Evolutionary conservation across 2,888 invertebrate species (phyloP).

Genomic region (Trichogramma dendrolimi): DNA sequence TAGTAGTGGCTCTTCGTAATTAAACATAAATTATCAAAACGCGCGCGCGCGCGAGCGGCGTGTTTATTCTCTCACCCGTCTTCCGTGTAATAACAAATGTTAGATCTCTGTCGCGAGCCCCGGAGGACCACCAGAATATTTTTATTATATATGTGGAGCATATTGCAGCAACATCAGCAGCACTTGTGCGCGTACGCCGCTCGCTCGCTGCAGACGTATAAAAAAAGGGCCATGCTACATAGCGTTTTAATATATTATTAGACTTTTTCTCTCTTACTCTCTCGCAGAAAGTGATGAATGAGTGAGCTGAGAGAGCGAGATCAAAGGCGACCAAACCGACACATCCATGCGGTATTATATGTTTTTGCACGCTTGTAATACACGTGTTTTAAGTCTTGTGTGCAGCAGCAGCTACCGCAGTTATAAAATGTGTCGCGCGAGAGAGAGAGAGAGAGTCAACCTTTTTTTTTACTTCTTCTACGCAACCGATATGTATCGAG

Average conservation of each 20-base stretch:
- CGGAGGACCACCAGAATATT: too few species aligned
- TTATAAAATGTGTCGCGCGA: constrained; percentile 7
- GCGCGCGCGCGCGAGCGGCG: too few species aligned
- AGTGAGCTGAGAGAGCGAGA: constrained; percentile 33
- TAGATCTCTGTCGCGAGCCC: too few species aligned
- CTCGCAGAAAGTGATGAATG: constrained; percentile 49
- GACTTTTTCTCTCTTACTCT: constrained; percentile 39
- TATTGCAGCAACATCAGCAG: not conserved
- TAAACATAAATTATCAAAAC: too few species aligned
- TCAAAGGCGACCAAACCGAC: constrained; percentile 45
- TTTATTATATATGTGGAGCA: too few species aligned
- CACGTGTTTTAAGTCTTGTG: constrained; percentile 42
- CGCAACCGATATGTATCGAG: constrained; percentile 4
- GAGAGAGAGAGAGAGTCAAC: constrained; percentile 7
- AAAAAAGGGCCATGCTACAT: constrained; percentile 6
- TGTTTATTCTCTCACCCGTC: too few species aligned
- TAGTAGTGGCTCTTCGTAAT: too few species aligned
- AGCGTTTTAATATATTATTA: constrained; percentile 42
- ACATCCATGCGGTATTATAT: constrained; percentile 40
- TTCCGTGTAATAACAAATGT: too few species aligned
- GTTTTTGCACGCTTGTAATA: constrained; percentile 50
- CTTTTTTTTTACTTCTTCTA: constrained; percentile 1
- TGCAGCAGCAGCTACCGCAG: constrained; percentile 3
- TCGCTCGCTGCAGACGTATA: constrained; percentile 4
- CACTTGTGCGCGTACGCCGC: constrained; percentile 4